Evolutionary conservation across 2,888 invertebrate genomes (phyloP).

Genomic region (Lasioglossum vierecki): DNA sequence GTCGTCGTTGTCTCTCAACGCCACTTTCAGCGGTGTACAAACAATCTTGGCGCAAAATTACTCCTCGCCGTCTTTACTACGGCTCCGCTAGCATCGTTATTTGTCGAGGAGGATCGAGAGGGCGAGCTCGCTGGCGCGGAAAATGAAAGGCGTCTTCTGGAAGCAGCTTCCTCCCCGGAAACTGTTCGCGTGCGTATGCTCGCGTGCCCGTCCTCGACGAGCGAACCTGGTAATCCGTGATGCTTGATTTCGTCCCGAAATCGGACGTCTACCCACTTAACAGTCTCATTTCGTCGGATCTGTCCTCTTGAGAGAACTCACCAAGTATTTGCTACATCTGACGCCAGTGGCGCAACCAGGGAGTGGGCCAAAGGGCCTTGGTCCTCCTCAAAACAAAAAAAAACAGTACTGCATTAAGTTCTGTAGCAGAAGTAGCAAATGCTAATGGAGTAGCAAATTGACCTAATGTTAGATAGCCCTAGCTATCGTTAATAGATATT

Average conservation of each 20-base stretch:
- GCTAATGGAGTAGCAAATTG: too few relatives aligned
- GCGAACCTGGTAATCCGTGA: conserved; percentile 42
- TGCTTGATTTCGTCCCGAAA: conserved; percentile 58
- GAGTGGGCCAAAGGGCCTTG: too few relatives aligned
- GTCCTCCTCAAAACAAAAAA: too few relatives aligned
- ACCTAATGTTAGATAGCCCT: too few relatives aligned
- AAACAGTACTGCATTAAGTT: too few relatives aligned
- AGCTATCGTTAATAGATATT: too few relatives aligned
- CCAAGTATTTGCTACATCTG: neutral
- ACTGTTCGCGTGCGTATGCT: conserved; percentile 30
- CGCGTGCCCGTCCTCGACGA: conserved; percentile 54
- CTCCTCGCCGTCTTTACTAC: conserved; percentile 59
- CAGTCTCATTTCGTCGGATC: neutral
- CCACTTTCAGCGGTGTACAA: conserved; percentile 65
- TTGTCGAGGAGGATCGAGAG: conserved; percentile 60
- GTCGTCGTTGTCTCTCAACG: conserved; percentile 50
- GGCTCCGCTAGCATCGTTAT: conserved; percentile 39
- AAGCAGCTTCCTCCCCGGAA: conserved; percentile 30
- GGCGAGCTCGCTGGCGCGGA: conserved; percentile 71
- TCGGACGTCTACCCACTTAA: neutral
- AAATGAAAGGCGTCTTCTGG: conserved; percentile 74
- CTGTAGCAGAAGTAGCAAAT: too few relatives aligned
- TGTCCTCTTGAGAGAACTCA: neutral
- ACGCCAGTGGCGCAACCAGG: neutral
- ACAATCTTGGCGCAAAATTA: conserved; percentile 71